Conservation (phyloP, 2,797 vertebrate genomes). For the Spheniscus humboldti region DNA sequence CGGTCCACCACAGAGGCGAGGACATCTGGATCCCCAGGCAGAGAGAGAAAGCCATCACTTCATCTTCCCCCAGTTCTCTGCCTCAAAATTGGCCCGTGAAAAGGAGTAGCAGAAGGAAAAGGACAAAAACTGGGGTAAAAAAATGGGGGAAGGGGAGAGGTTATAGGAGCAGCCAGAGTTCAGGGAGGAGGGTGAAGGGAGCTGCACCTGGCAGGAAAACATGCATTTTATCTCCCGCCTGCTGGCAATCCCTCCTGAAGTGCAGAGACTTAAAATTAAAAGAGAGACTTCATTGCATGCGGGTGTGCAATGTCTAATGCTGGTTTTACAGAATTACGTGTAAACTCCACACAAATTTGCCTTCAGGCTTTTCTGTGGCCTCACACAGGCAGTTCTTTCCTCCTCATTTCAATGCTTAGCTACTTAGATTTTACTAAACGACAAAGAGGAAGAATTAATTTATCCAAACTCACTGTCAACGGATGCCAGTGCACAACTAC, state of each 20-base stretch:
- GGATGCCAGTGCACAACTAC: background rate
- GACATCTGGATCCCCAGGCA: background rate
- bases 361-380: background rate
- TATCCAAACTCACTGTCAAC: background rate
- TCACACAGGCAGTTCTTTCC: background rate
- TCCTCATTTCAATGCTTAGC: background rate
- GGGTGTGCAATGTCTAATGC: background rate
- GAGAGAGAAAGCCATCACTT: background rate
- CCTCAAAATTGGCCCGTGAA: background rate
- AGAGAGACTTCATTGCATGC: background rate
- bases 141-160: background rate
- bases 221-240: background rate
- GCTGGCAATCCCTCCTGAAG: background rate
- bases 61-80: background rate
- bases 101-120: background rate
- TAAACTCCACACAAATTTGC: background rate
- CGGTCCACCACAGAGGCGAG: accelerated
- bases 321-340: background rate
- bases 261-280: background rate
- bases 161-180: background rate
- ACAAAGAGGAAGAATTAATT: background rate
- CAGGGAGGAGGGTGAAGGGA: background rate
- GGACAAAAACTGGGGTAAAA: background rate
- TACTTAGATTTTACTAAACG: background rate
- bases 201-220: background rate